A percentile compares a stretch with the other conserved stretches of the same genome.
Conservation (phyloP, 2,113 vertebrate species). For the Myrmecophaga tridactyla region DNA sequence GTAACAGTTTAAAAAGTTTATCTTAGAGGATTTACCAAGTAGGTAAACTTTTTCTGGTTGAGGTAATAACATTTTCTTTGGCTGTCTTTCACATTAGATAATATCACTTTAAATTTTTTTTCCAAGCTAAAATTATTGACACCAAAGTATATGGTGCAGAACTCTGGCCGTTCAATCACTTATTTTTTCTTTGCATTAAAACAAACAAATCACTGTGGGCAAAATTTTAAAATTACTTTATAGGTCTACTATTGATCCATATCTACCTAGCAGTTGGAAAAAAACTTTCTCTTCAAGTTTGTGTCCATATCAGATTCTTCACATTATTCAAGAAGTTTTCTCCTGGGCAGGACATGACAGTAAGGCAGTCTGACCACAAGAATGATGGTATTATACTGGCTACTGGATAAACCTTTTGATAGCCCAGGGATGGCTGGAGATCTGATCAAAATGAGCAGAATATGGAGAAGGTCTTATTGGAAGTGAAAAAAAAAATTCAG, state of each 20-base stretch:
- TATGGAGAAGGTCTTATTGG: background rate
- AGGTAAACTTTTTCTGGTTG: background rate
- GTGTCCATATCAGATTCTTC: background rate
- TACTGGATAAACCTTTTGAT: background rate
- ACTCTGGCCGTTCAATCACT: background rate
- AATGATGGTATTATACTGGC: background rate
- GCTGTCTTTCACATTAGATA: background rate
- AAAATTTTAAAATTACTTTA: background rate
- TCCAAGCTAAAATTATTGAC: background rate
- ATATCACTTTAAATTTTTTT: background rate
- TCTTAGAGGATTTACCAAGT: background rate
- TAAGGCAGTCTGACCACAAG: background rate
- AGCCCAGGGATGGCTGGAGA: background rate
- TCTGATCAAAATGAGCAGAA: background rate
- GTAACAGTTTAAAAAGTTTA: background rate
- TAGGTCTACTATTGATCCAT: background rate
- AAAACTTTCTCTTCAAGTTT: background rate
- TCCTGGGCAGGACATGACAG: background rate
- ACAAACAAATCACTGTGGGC: background rate
- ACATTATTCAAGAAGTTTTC: background rate
- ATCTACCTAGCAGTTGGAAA: background rate
- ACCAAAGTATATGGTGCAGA: background rate
- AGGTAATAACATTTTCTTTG: background rate
- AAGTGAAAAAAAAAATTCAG: background rate
- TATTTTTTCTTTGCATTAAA: background rate